Evolutionary conservation across 2,113 vertebrate species (phyloP).

Genomic region (Oreochromis spilurus): DNA sequence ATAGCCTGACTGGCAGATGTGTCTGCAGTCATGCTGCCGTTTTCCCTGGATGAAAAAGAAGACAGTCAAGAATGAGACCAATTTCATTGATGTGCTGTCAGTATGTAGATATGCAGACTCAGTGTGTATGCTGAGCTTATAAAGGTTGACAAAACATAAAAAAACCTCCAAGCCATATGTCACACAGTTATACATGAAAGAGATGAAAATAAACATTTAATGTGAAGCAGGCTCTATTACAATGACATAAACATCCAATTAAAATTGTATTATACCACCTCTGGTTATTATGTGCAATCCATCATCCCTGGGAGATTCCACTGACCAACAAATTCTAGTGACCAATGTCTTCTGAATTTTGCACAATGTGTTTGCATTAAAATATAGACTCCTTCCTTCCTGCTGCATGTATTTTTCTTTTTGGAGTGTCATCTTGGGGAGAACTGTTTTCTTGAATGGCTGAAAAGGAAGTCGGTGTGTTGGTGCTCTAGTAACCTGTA

Average conservation of each 20-base stretch:
- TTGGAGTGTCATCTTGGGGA: background rate
- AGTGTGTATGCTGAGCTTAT: background rate
- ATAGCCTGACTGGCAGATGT: constrained; percentile 74
- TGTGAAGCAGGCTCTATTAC: background rate
- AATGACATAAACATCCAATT: background rate
- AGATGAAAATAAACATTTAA: background rate
- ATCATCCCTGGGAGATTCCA: background rate
- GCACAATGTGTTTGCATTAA: background rate
- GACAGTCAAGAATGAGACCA: background rate
- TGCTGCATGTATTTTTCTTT: background rate
- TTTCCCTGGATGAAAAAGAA: constrained; percentile 77
- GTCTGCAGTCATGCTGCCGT: constrained; percentile 82
- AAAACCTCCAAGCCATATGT: background rate
- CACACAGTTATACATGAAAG: background rate
- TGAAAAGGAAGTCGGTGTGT: background rate
- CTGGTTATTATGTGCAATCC: accelerated
- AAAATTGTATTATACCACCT: background rate
- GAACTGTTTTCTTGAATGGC: background rate
- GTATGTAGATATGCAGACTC: background rate
- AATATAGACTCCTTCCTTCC: background rate
- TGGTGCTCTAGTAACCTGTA: background rate
- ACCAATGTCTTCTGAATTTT: background rate
- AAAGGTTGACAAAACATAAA: background rate
- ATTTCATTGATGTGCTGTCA: background rate
- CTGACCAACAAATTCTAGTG: background rate